Evolutionary conservation across 2,113 vertebrate species (phyloP), one percentile per base, ranked within the genome.

Genomic region (Oryzias melastigma): DNA sequence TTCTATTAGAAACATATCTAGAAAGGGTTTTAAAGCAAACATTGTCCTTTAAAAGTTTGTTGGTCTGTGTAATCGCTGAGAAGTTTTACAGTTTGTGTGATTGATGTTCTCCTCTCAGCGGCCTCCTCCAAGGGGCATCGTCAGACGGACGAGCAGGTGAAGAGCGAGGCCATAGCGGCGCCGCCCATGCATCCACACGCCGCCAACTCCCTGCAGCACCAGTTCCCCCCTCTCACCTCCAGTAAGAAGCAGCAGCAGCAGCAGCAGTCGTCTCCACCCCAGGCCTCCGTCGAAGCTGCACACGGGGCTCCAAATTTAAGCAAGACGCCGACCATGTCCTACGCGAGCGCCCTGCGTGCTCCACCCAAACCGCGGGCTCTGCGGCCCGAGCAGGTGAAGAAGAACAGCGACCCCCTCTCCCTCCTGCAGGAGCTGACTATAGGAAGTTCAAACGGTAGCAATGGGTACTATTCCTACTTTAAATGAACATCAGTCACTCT

Each of bases 391-490:
- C 96, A 97, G 93, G 88, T 88, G 69, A 98, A 99, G 89, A 99
- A 98, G 93, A 96, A 96, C 86, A 98, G 95, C 52, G 95, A 99
- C 89, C 97, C 97, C 29, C 90, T 99, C 73, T 95, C 97, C 85
- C 93, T 98, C 86, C 95, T 99, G 81, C 96, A 99, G 88, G 97
- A 99, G 90, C 95, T 99, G 83, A 98, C 94, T 91, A 94, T 99
- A 92, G 95, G 97, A 89, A 97, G 97, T 93, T 95, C 96, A 82
- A 94, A 96, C 55, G 95, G 95, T 94, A 96, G 95, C 94, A 99
- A 98, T 76, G 97, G 97, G 89, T 98, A 98, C 92, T 99, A 99
- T 89, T 98, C 97, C 78, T 99, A 99, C 92, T 99, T 99, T 94
- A 97, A 99, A 93, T 99, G 91, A 97, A 90, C 89, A 47, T 73